Percentiles rank a stretch among this genome's conserved stretches.
Conservation (phyloP, 1,140 invertebrate genomes). For the Magallana ariakensis region DNA sequence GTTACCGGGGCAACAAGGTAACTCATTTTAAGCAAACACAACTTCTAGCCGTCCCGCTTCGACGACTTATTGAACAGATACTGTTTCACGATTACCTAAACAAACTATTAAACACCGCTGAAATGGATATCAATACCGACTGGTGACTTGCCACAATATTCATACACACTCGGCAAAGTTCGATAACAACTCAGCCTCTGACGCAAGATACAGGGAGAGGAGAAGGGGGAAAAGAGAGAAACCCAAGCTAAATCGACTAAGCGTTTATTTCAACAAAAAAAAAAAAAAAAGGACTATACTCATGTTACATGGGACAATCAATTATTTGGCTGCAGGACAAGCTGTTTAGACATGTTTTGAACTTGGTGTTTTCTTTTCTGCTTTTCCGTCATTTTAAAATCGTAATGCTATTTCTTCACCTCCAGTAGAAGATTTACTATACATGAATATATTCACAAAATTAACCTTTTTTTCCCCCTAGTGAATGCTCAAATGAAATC, state of each 20-base stretch:
- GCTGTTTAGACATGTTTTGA: slow-evolving; percentile 12
- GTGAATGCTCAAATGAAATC: too few relatives aligned
- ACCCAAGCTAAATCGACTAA: background rate
- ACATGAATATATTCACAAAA: slow-evolving; percentile 9
- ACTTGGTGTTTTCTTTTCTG: background rate
- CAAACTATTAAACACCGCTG: slow-evolving; percentile 31
- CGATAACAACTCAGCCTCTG: background rate
- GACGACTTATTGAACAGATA: slow-evolving; percentile 18
- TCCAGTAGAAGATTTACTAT: background rate
- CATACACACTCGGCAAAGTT: background rate
- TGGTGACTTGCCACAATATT: background rate
- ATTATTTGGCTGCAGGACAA: slow-evolving; percentile 13
- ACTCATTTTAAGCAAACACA: slow-evolving; percentile 27
- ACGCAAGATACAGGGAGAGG: too few relatives aligned
- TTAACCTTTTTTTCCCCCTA: background rate
- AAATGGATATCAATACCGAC: slow-evolving; percentile 12
- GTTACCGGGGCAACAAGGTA: slow-evolving; percentile 29
- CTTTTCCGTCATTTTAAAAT: background rate
- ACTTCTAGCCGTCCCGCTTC: slow-evolving; percentile 8
- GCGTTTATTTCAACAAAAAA: background rate
- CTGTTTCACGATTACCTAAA: slow-evolving; percentile 30
- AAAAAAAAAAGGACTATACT: background rate
- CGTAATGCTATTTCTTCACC: background rate
- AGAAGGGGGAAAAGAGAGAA: background rate
- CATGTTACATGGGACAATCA: background rate